Evolutionary conservation across 2,888 invertebrate genomes (phyloP).

Genomic region (Cheilosia grossa): DNA sequence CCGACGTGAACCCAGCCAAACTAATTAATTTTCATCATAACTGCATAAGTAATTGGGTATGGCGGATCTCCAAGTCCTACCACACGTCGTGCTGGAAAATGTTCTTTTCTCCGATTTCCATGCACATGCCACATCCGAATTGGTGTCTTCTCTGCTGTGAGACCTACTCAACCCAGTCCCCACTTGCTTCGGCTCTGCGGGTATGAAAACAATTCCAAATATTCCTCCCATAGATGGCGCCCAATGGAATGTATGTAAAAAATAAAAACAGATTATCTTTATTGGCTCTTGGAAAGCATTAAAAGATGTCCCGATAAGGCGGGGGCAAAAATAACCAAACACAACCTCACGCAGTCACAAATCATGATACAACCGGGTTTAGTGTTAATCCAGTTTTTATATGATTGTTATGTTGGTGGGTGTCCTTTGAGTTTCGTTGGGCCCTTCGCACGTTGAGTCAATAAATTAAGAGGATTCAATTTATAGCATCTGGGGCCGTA

Average conservation of each 20-base stretch:
- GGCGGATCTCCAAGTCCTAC: constrained; percentile 26
- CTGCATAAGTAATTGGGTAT: constrained; percentile 36
- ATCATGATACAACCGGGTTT: constrained; percentile 2
- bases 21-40: constrained; percentile 25
- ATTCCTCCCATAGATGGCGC: constrained; percentile 15
- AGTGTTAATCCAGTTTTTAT: constrained; percentile 21
- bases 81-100: constrained; percentile 27
- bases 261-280: constrained; percentile 6
- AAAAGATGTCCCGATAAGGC: constrained; percentile 10
- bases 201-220: constrained; percentile 2
- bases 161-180: not conserved
- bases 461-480: constrained; percentile 15
- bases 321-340: not conserved
- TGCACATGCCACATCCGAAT: constrained; percentile 21
- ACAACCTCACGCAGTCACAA: not conserved
- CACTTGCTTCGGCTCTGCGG: not conserved
- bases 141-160: not conserved
- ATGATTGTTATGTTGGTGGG: constrained; percentile 12
- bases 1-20: constrained; percentile 6
- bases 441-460: not conserved
- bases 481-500: not conserved
- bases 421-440: not conserved
- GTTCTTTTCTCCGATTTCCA: constrained; percentile 1
- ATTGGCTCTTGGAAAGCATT: constrained; percentile 21
- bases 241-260: constrained; percentile 7